Evolutionary conservation across 2,888 invertebrate genomes (phyloP), one percentile per base, ranked within the genome.

Genomic region (Blera fallax): DNA sequence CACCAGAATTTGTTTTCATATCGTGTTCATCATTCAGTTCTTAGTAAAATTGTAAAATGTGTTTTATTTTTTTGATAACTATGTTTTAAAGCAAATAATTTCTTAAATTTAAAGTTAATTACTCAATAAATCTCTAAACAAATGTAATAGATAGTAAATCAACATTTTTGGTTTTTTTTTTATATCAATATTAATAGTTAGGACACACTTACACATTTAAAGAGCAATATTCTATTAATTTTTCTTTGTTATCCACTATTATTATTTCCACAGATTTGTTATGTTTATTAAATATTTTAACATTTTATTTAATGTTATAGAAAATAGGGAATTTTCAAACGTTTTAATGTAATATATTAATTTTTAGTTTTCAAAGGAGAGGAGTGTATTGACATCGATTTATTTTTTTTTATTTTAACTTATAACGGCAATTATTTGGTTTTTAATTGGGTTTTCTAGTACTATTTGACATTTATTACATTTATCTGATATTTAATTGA

Each of bases 41-140:
- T 43, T 67, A 70, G 14, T 70, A 50, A 60, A 70, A 70, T 70
- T 48, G 43, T 64, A 70, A 32, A 77, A 70, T 56, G 37, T 29
- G 3, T 54, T 24, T 67, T 43, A 40, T 6, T 78, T 45, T n/a
- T 45, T 37, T 16, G 40, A 24, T 32, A 40, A 56, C 21, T 52
- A 24, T 48, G n/a, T 18, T 56, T 54, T 29, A 69, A 54, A 69
- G 54, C 52, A 69, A 69, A 69, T 27, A 11, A 29, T 54, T 52
- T 32, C 48, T 43, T 70, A 45, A 58, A 58, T 58, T 48, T 72
- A 58, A 73, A 62, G 6, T 72, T 72, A 77, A 50, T 77, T 29
- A 18, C 32, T 60, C 32, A 52, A 69, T 77, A 78, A 78, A 78
- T 78, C 69, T 70, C 78, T 78, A 78, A 78, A 69, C 62, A 78